Evolutionary conservation across 1,140 invertebrate species (phyloP), one percentile per base, ranked within the genome.

Genomic region (Scaptomyza graminum): DNA sequence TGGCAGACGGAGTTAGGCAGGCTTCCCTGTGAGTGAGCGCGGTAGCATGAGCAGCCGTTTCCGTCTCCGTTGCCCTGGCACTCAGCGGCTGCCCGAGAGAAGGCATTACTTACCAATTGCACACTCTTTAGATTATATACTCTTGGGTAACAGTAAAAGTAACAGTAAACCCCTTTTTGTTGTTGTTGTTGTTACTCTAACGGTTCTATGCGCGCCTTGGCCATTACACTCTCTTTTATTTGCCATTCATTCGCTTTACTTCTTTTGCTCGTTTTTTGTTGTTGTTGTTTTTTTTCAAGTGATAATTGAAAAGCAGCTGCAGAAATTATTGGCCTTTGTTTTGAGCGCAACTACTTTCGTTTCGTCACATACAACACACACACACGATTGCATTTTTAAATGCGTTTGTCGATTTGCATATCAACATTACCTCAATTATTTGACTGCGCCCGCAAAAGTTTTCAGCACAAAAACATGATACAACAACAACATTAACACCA

Each of bases 251-350:
- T 68, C 47, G 8, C 47, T 74, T 64, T 56, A 62, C 54, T 57
- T 77, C 68, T 57, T 37, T 46, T 28, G 31, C 49, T 31, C n/a
- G 31, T 63, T 72, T 13, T 11, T 25, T 15, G 25, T 16, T 41
- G 9, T 49, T 72, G 44, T 41, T 31, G 16, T 54, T 7, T 18
- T 61, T 59, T 47, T 46, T 34, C 49, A 55, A 71, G 64, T 74
- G 77, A 74, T 87, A 87, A 85, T 87, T 87, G 82, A 85, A 85
- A 87, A 71, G 77, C 63, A 71, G 50, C 46, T 60, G 60, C 61
- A 74, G 44, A 63, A 76, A 73, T 63, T 52, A 76, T 68, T 73
- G 74, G 69, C 57, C 69, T 76, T 76, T 76, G 74, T 73, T 73
- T 12, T 16, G n/a, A 16, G 13, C 28, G 28, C 7, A 31, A 5